Evolutionary conservation across 2,888 invertebrate species (phyloP), one percentile per base, ranked within the genome.

Genomic region (Athalia circularis): DNA sequence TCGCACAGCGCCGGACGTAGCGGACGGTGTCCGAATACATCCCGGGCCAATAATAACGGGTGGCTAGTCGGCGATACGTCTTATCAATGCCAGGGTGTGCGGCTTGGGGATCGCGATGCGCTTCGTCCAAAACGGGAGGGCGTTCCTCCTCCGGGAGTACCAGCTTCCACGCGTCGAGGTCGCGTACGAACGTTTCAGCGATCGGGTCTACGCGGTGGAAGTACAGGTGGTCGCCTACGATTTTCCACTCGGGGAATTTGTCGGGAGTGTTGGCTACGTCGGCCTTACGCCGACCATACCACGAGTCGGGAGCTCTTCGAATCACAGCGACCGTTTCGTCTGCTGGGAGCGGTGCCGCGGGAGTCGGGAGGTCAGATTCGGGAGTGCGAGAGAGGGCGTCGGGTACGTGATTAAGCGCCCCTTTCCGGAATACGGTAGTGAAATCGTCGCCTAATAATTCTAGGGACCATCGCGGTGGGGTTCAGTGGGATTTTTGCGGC

Each of bases 391-490:
- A 80, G 4, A 81, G n/a, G 2, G 81, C 77, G 54, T 83, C 82
- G 0, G 83, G 80, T 1, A 81, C 80, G 3, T 72, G 72, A 48
- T 80, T 43, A 0, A 78, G 29, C 8, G 79, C 79, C 0, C 83
- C 83, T 50, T 80, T 80, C 0, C 82, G 78, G 59, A 81, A 72
- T 7, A 75, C 13, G 1, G 84, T 76, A 0, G 79, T 59, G 15
- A 81, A 82, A 57, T 80, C 70, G 52, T 80, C 80, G 13, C 79
- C 82, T 50, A 79, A 81, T 0, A 84, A 67, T 29, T 81, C 77
- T 0, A 84, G n/a, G n/a, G n/a, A n/a, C n/a, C n/a, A n/a, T n/a
- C n/a, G n/a, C n/a, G n/a, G n/a, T n/a, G n/a, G n/a, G n/a, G n/a
- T n/a, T n/a, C n/a, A n/a, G n/a, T n/a, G n/a, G n/a, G n/a, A n/a